Base-by-base conservation (phyloP, 2,113 vertebrate genomes). In the Psettodes erumei region DNA sequence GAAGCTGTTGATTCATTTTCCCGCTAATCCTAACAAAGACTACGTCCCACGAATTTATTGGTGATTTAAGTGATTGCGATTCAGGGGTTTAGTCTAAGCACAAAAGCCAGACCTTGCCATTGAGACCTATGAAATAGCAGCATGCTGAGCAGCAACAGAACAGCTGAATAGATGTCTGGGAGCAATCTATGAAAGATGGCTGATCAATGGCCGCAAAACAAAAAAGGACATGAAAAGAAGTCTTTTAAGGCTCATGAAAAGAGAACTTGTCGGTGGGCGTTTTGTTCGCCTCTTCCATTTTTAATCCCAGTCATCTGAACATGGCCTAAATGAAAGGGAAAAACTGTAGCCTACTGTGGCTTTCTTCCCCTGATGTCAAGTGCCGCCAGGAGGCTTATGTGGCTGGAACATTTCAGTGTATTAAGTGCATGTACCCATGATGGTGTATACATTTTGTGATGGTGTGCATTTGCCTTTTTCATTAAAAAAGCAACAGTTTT, bases 201-300 rank as follows among this genome's bases (percentile, higher is more conserved):
- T 84, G 89, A 91, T 91, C 89, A 90, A 89, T 89, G 82, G 83
- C 54, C 7, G 53, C 68, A 75, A 82, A 86, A 81, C 82, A 83
- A 85, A 84, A 60, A 61, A 65, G 79, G 68, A 84, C 86, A 90
- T 90, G 88, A 89, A 92, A 92, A 88, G 83, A 84, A 66, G 85
- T 86, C 86, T 89, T 89, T 86, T 74, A 89, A 86, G 64, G 79
- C 82, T 83, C 77, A 82, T 90, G 86, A 90, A 92, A 88, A 45
- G 84, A 70, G 47, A 77, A 73, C 65, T 80, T 69, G 82, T 84
- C 32, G 81, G 85, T 77, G 79, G 89, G 64, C 72, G 42, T 86
- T 87, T 83, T 86, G 81, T 81, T 83, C 84, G 4, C 79, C 80
- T 76, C n/a, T 87, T 75, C 82, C 75, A 64, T 90, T 89, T 90